Base-by-base conservation (phyloP, 1,140 invertebrate species). In the Laupala kohalensis region DNA sequence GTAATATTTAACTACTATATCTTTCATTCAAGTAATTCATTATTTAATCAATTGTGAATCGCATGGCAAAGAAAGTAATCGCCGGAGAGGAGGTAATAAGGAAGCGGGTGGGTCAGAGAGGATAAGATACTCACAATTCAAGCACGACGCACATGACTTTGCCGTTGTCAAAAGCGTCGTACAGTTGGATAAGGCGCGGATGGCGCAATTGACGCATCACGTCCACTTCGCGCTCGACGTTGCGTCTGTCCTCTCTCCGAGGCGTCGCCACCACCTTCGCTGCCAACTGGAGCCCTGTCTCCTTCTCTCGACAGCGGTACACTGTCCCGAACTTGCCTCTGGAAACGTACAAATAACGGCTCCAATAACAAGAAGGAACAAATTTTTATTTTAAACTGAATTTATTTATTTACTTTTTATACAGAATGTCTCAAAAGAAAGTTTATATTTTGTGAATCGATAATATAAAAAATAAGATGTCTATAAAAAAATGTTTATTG, bases 281-380 rank as follows among this genome's bases (percentile, higher is more conserved):
- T 1, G 97, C 97, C 73, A 98, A 82, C 72, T 88, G 86, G 67
- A 95, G 81, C 0, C 90, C 89, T 0, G 89, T 92, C 15, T 82
- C 82, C 79, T 92, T 94, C 80, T 98, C 95, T 72, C 85, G 86
- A 79, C 96, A 98, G 78, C 89, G 87, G 83, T 96, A 97, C 6
- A 99, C 97, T 25, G 94, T 96, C 24, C 96, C 96, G 82, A 99
- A 99, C 88, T 99, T 98, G 3, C 97, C 97, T 75, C 97, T 99
- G 70, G 13, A 64, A 23, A 15, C 62, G 29, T 23, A 27, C 25
- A n/a, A 2, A 5, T 23, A n/a, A n/a, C n/a, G n/a, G n/a, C n/a
- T n/a, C n/a, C n/a, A n/a, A n/a, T n/a, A n/a, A n/a, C n/a, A n/a
- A n/a, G n/a, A n/a, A n/a, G n/a, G n/a, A n/a, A n/a, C n/a, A n/a